phyloP scores from a whole-genome alignment of 64 coral and sea anemone genomes.

The Montipora capricornis region DNA sequence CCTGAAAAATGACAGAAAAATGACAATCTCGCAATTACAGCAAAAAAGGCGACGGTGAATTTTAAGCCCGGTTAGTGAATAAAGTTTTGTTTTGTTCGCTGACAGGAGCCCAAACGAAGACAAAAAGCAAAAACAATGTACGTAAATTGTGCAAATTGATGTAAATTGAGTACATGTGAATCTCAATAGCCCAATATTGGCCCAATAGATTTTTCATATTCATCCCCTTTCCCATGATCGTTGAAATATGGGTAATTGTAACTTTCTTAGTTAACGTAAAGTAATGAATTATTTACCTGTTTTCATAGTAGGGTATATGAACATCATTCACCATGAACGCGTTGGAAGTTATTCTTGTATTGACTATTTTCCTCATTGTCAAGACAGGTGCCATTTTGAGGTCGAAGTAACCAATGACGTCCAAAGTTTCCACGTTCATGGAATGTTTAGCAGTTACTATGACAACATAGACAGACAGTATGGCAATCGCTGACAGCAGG shows the following conservation, averaged over 20 bases:
- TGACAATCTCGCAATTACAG: not conserved
- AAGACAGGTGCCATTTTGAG: slow-evolving; percentile 82
- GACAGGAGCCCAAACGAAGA: too few species aligned
- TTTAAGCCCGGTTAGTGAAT: too few species aligned
- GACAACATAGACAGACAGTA: slow-evolving; percentile 79
- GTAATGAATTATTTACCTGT: slow-evolving; percentile 47
- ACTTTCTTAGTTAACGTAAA: too few species aligned
- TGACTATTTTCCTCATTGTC: slow-evolving; percentile 76
- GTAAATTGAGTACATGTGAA: too few species aligned
- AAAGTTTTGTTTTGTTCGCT: too few species aligned
- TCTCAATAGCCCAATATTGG: too few species aligned
- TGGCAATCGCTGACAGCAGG: slow-evolving; percentile 51
- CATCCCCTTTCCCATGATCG: too few species aligned
- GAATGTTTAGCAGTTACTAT: slow-evolving; percentile 88
- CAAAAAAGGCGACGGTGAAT: too few species aligned
- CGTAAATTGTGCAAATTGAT: too few species aligned
- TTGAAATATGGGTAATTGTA: too few species aligned
- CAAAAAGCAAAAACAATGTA: too few species aligned
- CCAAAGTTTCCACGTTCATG: slow-evolving; percentile 77
- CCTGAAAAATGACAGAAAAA: slow-evolving; percentile 35
- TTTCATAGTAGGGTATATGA: slow-evolving; percentile 81
- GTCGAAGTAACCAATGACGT: slow-evolving; percentile 76
- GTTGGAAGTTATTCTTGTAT: slow-evolving; percentile 79
- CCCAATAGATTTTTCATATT: too few species aligned
- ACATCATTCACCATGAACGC: slow-evolving; percentile 82